Evolutionary conservation across 1,140 invertebrate species (phyloP).

Genomic region (Drosophila parvula): DNA sequence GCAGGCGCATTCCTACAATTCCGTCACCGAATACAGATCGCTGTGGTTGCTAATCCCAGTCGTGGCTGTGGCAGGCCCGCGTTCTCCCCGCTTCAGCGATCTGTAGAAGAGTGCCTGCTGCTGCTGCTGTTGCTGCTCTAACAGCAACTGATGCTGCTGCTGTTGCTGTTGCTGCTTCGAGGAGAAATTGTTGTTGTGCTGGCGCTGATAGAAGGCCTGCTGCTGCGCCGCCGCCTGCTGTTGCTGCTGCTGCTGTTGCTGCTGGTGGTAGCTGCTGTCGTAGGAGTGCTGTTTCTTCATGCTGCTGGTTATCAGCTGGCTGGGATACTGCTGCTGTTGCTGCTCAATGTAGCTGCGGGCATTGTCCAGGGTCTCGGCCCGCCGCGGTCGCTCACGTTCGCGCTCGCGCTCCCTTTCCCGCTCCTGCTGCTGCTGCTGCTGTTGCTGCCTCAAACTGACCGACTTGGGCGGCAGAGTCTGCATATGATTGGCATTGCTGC

Average conservation of each 20-base stretch:
- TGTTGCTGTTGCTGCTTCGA: slow-evolving; percentile 53
- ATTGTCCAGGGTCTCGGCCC: slow-evolving; percentile 78
- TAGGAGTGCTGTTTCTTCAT: slow-evolving; percentile 82
- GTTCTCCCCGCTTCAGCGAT: slow-evolving; percentile 74
- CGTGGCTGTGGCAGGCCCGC: slow-evolving; percentile 13
- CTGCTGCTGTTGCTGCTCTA: slow-evolving; percentile 65
- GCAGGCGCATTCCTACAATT: slow-evolving; percentile 84
- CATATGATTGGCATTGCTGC: slow-evolving; percentile 73
- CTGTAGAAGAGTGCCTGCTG: slow-evolving; percentile 77
- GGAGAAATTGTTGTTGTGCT: slow-evolving; percentile 74
- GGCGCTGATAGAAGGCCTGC: slow-evolving; percentile 62
- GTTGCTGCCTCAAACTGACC: slow-evolving; percentile 63
- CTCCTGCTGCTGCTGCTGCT: slow-evolving; percentile 27
- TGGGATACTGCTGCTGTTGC: slow-evolving; percentile 56
- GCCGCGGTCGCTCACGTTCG: slow-evolving; percentile 62
- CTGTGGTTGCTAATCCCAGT: slow-evolving; percentile 53
- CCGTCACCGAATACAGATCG: slow-evolving; percentile 81
- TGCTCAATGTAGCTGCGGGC: slow-evolving; percentile 76
- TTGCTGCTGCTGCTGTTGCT: slow-evolving; percentile 69
- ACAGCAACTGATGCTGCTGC: slow-evolving; percentile 56
- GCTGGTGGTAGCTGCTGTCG: slow-evolving; percentile 74
- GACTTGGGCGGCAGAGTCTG: slow-evolving; percentile 80
- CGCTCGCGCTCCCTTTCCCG: slow-evolving; percentile 46
- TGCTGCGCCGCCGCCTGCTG: slow-evolving; percentile 51
- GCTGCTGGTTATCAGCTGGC: slow-evolving; percentile 51